Evolutionary conservation across 1,140 invertebrate genomes (phyloP), one percentile per base, ranked within the genome.

Genomic region (Neomicropteryx cornuta): DNA sequence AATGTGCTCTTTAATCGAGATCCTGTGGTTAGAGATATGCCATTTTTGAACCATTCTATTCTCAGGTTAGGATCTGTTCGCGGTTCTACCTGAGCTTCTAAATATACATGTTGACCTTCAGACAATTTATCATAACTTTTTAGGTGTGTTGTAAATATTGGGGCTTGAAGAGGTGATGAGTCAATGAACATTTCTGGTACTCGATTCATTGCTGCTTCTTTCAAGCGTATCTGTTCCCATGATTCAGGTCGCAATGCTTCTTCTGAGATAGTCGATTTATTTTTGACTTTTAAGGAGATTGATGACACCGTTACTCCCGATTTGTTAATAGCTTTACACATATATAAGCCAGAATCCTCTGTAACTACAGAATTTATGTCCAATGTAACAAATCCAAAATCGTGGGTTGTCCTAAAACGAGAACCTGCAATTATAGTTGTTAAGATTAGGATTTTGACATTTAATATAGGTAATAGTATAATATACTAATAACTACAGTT

Each of bases 61-160:
- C 77, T 73, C 3, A 94, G 72, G 52, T 94, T 87, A 1, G 95
- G 93, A 75, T 98, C 96, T 24, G 87, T 84, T 51, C 92, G 76
- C n/a, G 96, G 96, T 55, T 94, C 89, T 3, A 96, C 84, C 62
- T 92, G 87, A 41, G 91, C 92, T 65, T 98, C 93, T 43, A 99
- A 70, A 50, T 89, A 83, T 3, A 95, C 82, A 53, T 90, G 85
- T 61, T 96, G 81, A 28, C 86, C 85, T 73, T 95, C 92, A 31
- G 81, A 70, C 4, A 94, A 58, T 53, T 87, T 85, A 39, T 92
- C 88, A 40, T 79, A 82, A 50, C 83, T 92, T 50, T 85, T 77
- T 4, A 96, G 66, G 57, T 95, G 89, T 18, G 85, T 89, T 0
- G 88, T 92, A 49, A 93, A 94, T 6, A 92, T 85, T 36, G 90